Evolutionary conservation across 2,888 invertebrate genomes (phyloP), one percentile per base, ranked within the genome.

Genomic region (Tachina lurida): DNA sequence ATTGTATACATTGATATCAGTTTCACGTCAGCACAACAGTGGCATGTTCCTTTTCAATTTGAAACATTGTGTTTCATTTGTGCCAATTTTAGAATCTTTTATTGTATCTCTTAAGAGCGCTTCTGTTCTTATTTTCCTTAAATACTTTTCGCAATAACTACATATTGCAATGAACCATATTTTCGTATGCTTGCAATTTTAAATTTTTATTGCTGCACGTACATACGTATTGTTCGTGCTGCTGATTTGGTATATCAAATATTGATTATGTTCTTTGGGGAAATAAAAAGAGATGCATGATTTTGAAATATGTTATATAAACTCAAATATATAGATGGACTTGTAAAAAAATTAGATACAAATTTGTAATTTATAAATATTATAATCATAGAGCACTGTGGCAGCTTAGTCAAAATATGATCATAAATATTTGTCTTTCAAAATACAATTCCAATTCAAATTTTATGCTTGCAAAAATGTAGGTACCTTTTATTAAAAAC

Each of bases 161-260:
- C 5, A 31, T 19, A 47, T 62, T 62, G 17, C 39, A 39, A 17
- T 39, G 41, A 49, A 77, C 13, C 15, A 19, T 39, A 79, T 71
- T 71, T 47, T n/a, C 63, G 65, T 56, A 45, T 71, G 45, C 10
- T 47, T 56, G 56, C 39, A 65, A 58, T 76, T 47, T 76, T 19
- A 54, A 45, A 45, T 62, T 19, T 65, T 10, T 31, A 58, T 58
- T 73, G 39, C 15, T 58, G 13, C 58, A 80, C 80, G 80, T 74
- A 65, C 31, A 31, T 31, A 31, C 31, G 31, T 31, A 31, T 19
- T 9, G 22, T 54, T 67, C 49, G 41, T 80, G 67, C 31, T 79
- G 63, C 73, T 74, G 80, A 80, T 80, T 58, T 22, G 12, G 9
- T 65, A 49, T 52, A 67, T 65, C 60, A 73, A 56, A 56, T 60